These are phyloP conservation scores for Conistra vaccinii DNA, from an alignment of 2,888 invertebrate species.

Conservation along the genomic window DNA sequence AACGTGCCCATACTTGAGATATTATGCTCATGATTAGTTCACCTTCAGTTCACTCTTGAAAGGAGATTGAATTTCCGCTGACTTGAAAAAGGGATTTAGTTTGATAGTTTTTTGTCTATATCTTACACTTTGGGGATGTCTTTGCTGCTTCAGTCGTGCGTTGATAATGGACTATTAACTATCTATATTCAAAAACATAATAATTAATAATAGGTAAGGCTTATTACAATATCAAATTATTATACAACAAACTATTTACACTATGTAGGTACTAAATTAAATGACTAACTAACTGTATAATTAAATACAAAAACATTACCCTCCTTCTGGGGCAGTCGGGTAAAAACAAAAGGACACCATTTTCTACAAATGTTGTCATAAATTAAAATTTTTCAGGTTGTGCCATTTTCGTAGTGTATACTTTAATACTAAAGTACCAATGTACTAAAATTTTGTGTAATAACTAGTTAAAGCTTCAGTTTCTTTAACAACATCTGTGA, in stretches of 20 bases:
- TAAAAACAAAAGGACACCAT: not conserved
- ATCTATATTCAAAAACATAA: not conserved
- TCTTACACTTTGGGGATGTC: not conserved
- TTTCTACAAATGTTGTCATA: not conserved
- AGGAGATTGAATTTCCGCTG: constrained; percentile 35
- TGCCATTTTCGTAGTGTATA: not conserved
- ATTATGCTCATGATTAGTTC: constrained; percentile 62
- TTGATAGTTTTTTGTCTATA: constrained; percentile 43
- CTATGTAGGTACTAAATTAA: too few species aligned
- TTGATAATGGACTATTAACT: too few species aligned
- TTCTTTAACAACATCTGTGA: not conserved
- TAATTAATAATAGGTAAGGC: not conserved
- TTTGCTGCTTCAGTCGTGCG: not conserved
- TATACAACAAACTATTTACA: too few species aligned
- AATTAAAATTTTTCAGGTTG: too few species aligned
- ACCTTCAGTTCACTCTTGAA: constrained; percentile 30
- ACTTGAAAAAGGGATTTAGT: constrained; percentile 17
- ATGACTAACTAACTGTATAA: not conserved
- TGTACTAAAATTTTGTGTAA: not conserved
- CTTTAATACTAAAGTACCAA: not conserved
- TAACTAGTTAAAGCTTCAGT: too few species aligned
- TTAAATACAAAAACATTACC: not conserved
- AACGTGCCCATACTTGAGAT: constrained; percentile 45
- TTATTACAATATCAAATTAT: not conserved
- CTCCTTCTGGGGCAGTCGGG: too few species aligned